Base-by-base conservation (phyloP, 2,797 vertebrate genomes). In the Pantherophis alleghaniensis region DNA sequence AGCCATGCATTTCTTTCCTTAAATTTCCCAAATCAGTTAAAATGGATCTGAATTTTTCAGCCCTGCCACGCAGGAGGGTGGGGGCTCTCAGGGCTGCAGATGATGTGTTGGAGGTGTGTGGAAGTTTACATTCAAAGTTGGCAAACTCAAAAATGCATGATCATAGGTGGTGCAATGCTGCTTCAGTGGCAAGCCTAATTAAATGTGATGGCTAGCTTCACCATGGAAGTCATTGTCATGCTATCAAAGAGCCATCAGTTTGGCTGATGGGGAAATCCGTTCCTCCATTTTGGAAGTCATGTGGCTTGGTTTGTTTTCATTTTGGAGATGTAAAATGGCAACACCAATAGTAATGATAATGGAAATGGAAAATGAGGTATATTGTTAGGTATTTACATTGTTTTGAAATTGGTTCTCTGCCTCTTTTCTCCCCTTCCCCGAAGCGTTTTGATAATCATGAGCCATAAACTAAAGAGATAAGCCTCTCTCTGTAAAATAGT, bases 361-460 rank as follows among this genome's bases (percentile, higher is more conserved):
- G 37, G 55, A 4, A 5, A 28, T 32, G 63, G 32, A 53, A 57
- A 13, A 32, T 69, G 32, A 7, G 47, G 2, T 37, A 37, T 11
- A 51, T 28, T 11, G 6, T 20, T 20, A 22, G 3, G 7, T 3
- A 7, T 7, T 86, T 26, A 13, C 24, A 86, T 88, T n/a, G 47
- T 12, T 88, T 88, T 13, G 7, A 14, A 4, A 37, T 24, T 10
- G 1, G 1, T 28, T 47, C 61, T 26, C 13, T 26, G 28, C 28
- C 32, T 6, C 0, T 22, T 10, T 10, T 60, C 56, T 22, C 28
- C 59, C 5, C 63, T n/a, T 26, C 57, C n/a, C 51, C 0, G 9
- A 42, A 86, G 60, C 2, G 0, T 95, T 94, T 91, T 66, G 95
- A 94, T 96, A 93, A 93, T 94, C 91, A 0, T 3, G 63, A 91